Evolutionary conservation across 2,113 vertebrate species (phyloP).

Genomic region (Arvicanthis niloticus): DNA sequence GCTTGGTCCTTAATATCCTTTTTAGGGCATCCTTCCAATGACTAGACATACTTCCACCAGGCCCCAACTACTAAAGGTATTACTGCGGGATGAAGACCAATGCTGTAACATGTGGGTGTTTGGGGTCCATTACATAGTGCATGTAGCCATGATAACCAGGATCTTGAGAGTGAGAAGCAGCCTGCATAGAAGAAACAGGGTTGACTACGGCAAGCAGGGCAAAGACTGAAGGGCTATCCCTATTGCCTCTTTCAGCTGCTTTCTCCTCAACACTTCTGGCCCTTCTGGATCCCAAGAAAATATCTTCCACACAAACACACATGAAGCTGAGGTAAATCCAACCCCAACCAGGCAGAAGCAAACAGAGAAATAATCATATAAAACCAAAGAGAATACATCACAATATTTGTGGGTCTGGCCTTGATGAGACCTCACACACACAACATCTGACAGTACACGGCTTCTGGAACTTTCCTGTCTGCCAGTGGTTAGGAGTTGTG

Average conservation of each 20-base stretch:
- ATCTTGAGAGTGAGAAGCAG: background rate
- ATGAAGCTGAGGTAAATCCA: background rate
- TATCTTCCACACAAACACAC: background rate
- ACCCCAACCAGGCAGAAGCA: background rate
- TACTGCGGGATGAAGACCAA: background rate
- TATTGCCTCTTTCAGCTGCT: background rate
- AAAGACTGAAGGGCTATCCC: background rate
- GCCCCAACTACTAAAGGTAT: background rate
- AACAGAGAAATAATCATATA: background rate
- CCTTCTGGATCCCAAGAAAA: background rate
- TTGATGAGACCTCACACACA: background rate
- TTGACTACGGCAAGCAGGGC: background rate
- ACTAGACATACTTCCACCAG: background rate
- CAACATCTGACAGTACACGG: background rate
- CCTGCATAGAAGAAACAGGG: background rate
- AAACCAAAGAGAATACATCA: conserved; percentile 29
- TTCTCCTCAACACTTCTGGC: background rate
- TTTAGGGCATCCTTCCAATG: background rate
- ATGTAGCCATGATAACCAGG: background rate
- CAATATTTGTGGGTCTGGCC: conserved; percentile 6
- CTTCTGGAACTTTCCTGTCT: background rate
- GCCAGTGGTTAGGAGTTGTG: background rate
- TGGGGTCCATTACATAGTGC: background rate
- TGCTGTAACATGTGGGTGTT: background rate
- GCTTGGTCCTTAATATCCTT: background rate